Base-by-base conservation (phyloP, 2,113 vertebrate species). In the Gopherus flavomarginatus region DNA sequence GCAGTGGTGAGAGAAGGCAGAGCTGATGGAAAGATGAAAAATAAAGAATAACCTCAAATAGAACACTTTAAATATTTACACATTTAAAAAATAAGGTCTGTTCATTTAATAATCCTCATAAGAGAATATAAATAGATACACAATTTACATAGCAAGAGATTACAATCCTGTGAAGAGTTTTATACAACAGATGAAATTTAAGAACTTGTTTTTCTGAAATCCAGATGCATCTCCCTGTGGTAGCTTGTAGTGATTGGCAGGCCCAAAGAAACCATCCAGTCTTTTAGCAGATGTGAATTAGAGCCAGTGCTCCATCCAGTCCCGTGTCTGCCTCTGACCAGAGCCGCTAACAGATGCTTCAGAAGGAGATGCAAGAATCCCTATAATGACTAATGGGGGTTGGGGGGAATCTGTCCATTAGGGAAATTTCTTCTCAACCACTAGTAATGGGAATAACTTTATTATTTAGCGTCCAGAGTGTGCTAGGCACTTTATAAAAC, bases 381-480 rank as follows among this genome's bases (percentile, higher is more conserved):
- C 35, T n/a, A 17, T 69, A 69, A 69, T 69, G 35, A 14, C 59
- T 62, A 62, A 62, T 35, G 6, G 59, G 29, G 14, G 13, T 3
- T 11, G 5, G 29, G 59, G 13, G 29, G 12, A 31, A 62, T 62
- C 59, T 62, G 29, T 31, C 13, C 29, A 62, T 31, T 16, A 14
- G 29, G 62, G 62, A 65, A n/a, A 69, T 72, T 72, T 38, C 65
- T 72, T 72, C 65, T 38, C n/a, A 72, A 17, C n/a, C 65, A 72
- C n/a, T 21, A 31, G 59, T 35, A 62, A 62, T 62, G 59, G 59
- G 29, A 14, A 29, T 62, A 62, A 29, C 31, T 29, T 59, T 93
- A 92, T 85, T 90, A 95, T 95, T 95, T 93, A 62, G 87, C 81
- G 89, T 92, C 87, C 94, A 96, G 95, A 93, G 96, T 89, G 87